Percentiles rank a stretch among this genome's conserved stretches.
Evolutionary conservation across 2,797 vertebrate genomes (phyloP).

Genomic region (Yasuhikotakia modesta): DNA sequence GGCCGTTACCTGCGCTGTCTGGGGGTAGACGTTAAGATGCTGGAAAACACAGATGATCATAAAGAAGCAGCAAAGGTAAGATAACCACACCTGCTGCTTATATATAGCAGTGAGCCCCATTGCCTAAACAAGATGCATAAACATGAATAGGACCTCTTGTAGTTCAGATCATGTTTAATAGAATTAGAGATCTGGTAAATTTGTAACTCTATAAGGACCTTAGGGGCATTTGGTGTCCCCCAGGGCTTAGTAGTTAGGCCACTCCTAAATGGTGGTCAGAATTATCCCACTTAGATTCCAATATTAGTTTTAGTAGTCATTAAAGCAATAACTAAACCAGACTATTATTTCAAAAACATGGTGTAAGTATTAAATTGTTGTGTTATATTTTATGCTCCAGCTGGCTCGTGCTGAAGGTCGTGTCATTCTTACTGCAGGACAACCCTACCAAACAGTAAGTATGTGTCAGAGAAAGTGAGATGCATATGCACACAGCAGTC

Average conservation of each 20-base stretch:
- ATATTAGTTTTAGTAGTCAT: not conserved
- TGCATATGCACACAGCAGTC: not conserved
- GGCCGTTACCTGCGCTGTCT: constrained; percentile 84
- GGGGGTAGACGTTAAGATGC: constrained; percentile 78
- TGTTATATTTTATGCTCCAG: constrained; percentile 64
- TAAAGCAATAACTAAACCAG: not conserved
- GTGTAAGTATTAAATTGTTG: not conserved
- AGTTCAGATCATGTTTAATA: not conserved
- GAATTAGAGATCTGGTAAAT: not conserved
- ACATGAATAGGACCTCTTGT: not conserved
- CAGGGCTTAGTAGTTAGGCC: not conserved
- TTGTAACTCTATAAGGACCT: not conserved
- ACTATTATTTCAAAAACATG: too few species aligned
- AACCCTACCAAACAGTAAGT: constrained; percentile 85
- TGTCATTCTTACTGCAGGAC: constrained; percentile 86
- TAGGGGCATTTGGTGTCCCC: not conserved
- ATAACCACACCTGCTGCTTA: not conserved
- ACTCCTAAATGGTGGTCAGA: not conserved
- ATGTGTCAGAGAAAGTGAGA: not conserved
- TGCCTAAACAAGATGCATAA: not conserved
- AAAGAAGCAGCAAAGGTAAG: constrained; percentile 82
- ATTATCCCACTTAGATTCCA: not conserved
- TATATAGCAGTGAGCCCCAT: not conserved
- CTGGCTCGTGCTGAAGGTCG: constrained; percentile 82
- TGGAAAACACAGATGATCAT: constrained; percentile 83